Base-by-base conservation (phyloP, 2,888 invertebrate genomes). In the Agrenia bidenticulata region DNA sequence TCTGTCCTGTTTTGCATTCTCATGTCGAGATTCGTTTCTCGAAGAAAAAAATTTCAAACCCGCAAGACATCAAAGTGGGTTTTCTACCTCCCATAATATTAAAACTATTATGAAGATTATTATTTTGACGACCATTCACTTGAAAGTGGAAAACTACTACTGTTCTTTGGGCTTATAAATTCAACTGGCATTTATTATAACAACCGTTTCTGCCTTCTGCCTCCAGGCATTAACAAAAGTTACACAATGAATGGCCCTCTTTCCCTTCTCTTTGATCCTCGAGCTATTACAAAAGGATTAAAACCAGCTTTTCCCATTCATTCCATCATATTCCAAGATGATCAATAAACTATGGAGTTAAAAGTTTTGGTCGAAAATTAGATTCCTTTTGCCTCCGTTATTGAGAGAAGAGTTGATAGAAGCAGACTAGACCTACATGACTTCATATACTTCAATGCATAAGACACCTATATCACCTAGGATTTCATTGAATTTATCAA, bases 201-300 rank as follows among this genome's bases (percentile, higher is more conserved):
- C 19, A 45, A 45, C 45, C 45, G 45, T 45, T 45, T n/a, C 19
- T 15, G 5, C 19, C 45, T 19, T 17, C 45, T 45, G 19, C 5
- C 45, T 45, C 15, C 9, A 45, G 45, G 45, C 45, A 45, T 45
- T 45, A 17, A 45, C 45, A 45, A 45, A n/a, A 45, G 45, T 45
- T 45, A 5, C 45, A 45, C 45, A 45, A 45, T 45, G 45, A 45
- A 45, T 19, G 19, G 45, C 5, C n/a, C 5, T 45, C 45, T 19
- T n/a, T 4, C 15, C n/a, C 45, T 45, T 15, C 45, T 19, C 19
- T 19, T 45, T 45, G n/a, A 45, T 45, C 45, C 15, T 45, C 45
- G 9, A 45, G 19, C 15, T 15, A 45, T 45, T 45, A 45, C 45
- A 17, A 45, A 45, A 15, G 45, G 45, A 45, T 45, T 45, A 17